These are phyloP conservation scores for Horisme vitalbata DNA, from an alignment of 2,888 invertebrate species.

Conservation along the genomic window DNA sequence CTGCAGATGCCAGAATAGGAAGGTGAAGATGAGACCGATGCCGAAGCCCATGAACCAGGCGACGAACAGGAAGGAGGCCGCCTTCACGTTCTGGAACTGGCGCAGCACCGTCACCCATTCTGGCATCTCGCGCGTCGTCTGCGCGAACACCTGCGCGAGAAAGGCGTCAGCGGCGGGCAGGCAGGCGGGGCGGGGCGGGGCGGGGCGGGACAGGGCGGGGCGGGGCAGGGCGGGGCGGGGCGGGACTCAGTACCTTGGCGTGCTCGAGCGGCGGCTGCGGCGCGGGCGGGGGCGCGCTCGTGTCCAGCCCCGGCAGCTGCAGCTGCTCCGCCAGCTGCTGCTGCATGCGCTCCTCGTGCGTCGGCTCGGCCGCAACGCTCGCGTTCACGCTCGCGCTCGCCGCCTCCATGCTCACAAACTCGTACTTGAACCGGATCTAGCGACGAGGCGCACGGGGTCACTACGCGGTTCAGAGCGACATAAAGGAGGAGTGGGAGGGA, in stretches of 20 bases:
- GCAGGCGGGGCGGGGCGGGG: too few species aligned
- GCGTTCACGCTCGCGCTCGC: constrained; percentile 64
- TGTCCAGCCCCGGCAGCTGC: constrained; percentile 90
- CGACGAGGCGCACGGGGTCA: background rate
- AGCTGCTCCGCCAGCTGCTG: constrained; percentile 92
- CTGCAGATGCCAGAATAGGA: constrained; percentile 99
- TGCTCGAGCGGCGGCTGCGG: constrained; percentile 52
- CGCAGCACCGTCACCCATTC: constrained; percentile 96
- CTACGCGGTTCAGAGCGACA: too few species aligned
- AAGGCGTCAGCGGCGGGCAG: background rate
- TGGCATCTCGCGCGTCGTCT: constrained; percentile 94
- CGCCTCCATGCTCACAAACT: constrained; percentile 59
- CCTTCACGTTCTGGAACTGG: constrained; percentile 94
- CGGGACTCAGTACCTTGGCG: constrained; percentile 52
- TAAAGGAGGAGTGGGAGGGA: too few species aligned
- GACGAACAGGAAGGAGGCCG: constrained; percentile 95
- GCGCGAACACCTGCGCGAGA: constrained; percentile 88
- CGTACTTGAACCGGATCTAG: constrained; percentile 87
- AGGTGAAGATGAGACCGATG: constrained; percentile 98
- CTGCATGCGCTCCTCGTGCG: constrained; percentile 90
- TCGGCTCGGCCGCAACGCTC: constrained; percentile 85
- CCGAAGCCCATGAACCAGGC: constrained; percentile 99
- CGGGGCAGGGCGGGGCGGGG: too few species aligned
- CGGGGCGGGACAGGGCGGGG: too few species aligned
- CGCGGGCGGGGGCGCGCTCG: constrained; percentile 76